phyloP scores from a whole-genome alignment of 2,888 invertebrate genomes.

The Agrochola litura region DNA sequence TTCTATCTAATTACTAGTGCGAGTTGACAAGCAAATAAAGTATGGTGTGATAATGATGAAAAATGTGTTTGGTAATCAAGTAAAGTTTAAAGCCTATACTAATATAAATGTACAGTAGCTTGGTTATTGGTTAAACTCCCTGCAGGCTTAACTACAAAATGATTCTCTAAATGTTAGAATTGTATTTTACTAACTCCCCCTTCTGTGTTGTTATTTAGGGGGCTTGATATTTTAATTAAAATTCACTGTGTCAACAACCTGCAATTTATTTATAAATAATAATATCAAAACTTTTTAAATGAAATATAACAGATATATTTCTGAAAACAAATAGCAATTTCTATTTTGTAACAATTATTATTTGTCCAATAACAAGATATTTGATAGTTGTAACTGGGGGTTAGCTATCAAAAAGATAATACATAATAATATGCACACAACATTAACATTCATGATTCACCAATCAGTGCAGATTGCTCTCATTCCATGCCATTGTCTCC shows the following conservation, averaged over 20 bases:
- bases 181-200: too few relatives aligned
- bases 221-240: neutral
- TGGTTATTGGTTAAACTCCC: neutral
- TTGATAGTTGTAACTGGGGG: constrained; percentile 54
- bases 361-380: constrained; percentile 1
- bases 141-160: neutral
- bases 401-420: constrained; percentile 60
- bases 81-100: neutral
- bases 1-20: neutral
- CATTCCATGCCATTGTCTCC: constrained; percentile 79
- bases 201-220: neutral
- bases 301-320: neutral
- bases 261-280: neutral
- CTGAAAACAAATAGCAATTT: neutral
- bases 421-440: constrained; percentile 64
- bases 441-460: constrained; percentile 79
- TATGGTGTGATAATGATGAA: neutral
- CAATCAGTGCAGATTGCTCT: constrained; percentile 81
- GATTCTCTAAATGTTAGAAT: neutral
- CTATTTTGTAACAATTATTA: constrained; percentile 3
- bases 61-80: constrained; percentile 8
- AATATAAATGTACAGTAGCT: neutral
- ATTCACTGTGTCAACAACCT: neutral
- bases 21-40: neutral
- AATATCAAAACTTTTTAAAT: neutral